Base-by-base conservation (phyloP, 2,888 invertebrate genomes). In the Periphyllus acericola region DNA sequence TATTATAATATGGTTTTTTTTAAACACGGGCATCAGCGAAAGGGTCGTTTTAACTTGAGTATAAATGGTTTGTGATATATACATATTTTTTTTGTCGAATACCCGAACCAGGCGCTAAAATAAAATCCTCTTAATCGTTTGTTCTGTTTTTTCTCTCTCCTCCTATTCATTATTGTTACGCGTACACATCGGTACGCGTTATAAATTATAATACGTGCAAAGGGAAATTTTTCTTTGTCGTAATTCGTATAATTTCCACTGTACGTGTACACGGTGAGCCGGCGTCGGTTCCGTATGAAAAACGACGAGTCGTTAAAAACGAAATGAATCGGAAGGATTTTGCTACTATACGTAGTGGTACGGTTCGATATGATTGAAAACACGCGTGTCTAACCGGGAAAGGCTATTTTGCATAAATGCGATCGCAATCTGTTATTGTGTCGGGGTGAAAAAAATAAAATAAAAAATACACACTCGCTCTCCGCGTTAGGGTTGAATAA, bases 301-400 rank as follows among this genome's bases (percentile, higher is more conserved):
- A 75, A 83, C 75, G 83, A 83, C 21, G 3, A 60, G 75, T 75
- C 83, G 83, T 83, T 60, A 83, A 76, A 55, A 84, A 66, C 66
- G 25, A 76, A 84, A 84, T 32, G 84, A 84, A 76, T 76, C 25
- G 36, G 76, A 76, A 76, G 21, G 66, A 75, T 76, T 84, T 66
- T 21, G n/a, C 68, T 55, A 55, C 3, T 55, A 55, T 21, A 21
- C 19, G 9, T 4, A 5, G 75, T 46, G 75, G 11, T 19, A 46
- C 46, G 9, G 46, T 29, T 75, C 66, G 76, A 68, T 60, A 32
- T 76, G 76, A 84, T 84, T 84, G 84, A 78, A 76, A 84, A 84
- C 60, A 29, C 75, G 34, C 32, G 55, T 14, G 60, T 32, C 34
- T 17, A 46, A 60, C 46, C n/a, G 66, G 52, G 40, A 78, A 68